phyloP scores from a whole-genome alignment of 2,113 vertebrate species.

The Neofelis nebulosa region DNA sequence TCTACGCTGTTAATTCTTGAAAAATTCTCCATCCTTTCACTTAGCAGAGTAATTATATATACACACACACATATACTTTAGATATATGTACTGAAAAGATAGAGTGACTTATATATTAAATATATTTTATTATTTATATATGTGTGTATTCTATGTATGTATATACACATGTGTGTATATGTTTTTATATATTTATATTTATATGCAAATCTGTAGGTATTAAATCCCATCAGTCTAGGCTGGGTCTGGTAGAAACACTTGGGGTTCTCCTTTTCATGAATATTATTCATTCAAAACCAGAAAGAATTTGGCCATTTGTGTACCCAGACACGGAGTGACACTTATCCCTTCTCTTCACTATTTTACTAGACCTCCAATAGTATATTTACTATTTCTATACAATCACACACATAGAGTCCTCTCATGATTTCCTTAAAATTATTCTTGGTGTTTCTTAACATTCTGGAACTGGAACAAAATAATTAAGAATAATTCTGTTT shows the following conservation, averaged over 20 bases:
- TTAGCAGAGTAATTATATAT: background rate
- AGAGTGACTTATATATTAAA: background rate
- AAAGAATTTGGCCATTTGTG: background rate
- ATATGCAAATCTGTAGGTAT: background rate
- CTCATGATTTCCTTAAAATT: background rate
- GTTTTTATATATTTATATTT: background rate
- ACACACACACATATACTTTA: too few relatives aligned
- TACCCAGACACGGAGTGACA: background rate
- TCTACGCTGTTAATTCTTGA: background rate
- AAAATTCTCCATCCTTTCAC: background rate
- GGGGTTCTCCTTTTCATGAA: background rate
- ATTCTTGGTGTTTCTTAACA: background rate
- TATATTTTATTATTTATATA: background rate
- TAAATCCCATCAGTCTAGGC: background rate
- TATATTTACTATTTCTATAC: background rate
- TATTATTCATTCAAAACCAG: background rate
- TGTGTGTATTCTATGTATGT: background rate
- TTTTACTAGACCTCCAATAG: background rate
- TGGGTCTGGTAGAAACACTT: background rate
- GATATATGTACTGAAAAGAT: background rate
- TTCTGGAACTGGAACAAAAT: background rate
- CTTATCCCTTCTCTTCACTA: background rate
- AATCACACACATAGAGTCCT: background rate
- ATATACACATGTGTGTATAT: background rate
- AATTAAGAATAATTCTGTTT: background rate